Conservation (phyloP, 2,113 vertebrate genomes). For the Petroica traversi region DNA sequence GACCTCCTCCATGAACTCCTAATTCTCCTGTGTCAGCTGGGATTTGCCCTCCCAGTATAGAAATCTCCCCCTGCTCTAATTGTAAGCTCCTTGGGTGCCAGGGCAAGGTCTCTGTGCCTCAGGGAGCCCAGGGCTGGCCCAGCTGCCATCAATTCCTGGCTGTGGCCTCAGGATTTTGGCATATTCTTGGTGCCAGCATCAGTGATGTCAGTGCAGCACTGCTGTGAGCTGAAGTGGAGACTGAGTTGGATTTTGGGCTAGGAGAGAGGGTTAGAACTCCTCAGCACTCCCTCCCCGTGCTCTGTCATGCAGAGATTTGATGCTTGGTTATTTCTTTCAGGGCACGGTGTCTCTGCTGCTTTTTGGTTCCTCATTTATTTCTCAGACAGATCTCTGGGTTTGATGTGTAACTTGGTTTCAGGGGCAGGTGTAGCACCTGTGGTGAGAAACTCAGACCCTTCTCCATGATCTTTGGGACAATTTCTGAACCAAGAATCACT, state of each 20-base stretch:
- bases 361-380: background rate
- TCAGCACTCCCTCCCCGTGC: background rate
- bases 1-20: background rate
- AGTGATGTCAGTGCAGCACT: background rate
- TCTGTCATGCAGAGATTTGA: background rate
- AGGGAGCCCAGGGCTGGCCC: background rate
- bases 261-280: background rate
- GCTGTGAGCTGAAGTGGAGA: background rate
- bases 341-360: no score
- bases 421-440: background rate
- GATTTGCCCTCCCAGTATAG: slow-evolving; percentile 54
- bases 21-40: slow-evolving; percentile 30
- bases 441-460: background rate
- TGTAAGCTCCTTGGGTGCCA: slow-evolving; percentile 47
- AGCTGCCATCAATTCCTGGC: background rate
- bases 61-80: background rate
- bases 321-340: background rate
- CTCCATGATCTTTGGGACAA: rapidly evolving
- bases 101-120: background rate
- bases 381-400: background rate
- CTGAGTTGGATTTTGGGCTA: background rate
- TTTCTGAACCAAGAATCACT: background rate
- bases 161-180: background rate
- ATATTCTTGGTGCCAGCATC: background rate
- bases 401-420: background rate